These are phyloP conservation scores for Gobiocypris rarus DNA, from an alignment of 2,113 vertebrate species.

Conservation along the genomic window DNA sequence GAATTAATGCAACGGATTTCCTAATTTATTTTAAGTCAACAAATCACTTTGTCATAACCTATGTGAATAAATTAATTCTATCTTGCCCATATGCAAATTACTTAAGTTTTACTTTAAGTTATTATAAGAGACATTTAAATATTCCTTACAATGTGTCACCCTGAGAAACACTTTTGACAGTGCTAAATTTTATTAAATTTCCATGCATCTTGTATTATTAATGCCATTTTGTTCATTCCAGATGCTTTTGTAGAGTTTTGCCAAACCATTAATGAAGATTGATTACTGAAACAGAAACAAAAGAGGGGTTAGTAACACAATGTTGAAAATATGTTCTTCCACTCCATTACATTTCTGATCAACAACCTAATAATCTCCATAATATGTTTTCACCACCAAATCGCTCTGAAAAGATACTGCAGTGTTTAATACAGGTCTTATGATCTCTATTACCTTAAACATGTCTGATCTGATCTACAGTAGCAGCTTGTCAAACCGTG, in stretches of 20 bases:
- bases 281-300: constrained; percentile 10
- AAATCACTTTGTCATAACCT: not conserved
- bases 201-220: not conserved
- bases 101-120: not conserved
- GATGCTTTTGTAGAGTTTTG: constrained; percentile 15
- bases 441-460: constrained; percentile 16
- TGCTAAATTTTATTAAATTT: not conserved
- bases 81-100: not conserved
- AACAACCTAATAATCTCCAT: constrained; percentile 2
- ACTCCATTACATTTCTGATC: constrained; percentile 10
- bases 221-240: constrained; percentile 6
- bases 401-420: not conserved
- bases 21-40: too few relatives aligned
- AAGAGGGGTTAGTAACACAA: not conserved
- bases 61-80: not conserved
- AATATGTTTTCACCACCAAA: not conserved
- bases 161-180: not conserved
- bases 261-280: constrained; percentile 14
- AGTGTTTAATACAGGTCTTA: constrained; percentile 1
- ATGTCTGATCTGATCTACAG: not conserved
- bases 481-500: constrained; percentile 3
- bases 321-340: not conserved
- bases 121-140: not conserved
- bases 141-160: not conserved
- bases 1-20: too few relatives aligned